Evolutionary conservation across 1,140 invertebrate genomes (phyloP).

Genomic region (Bilobella aurantiaca): DNA sequence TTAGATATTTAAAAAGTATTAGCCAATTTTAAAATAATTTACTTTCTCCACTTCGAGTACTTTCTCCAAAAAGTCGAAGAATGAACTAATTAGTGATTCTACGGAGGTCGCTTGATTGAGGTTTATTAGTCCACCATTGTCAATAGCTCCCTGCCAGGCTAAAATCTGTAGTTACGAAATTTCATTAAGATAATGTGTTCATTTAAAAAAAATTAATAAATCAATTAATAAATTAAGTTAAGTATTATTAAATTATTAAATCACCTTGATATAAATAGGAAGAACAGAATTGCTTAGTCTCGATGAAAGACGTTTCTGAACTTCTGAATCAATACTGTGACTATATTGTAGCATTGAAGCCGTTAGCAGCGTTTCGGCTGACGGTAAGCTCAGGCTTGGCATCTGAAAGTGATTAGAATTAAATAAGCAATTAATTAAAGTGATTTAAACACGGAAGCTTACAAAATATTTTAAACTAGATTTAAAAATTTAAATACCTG

Average conservation of each 20-base stretch:
- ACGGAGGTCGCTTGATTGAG: slow-evolving; percentile 46
- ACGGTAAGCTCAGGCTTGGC: slow-evolving; percentile 43
- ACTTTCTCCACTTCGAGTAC: slow-evolving; percentile 50
- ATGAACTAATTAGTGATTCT: slow-evolving; percentile 49
- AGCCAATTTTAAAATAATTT: too few relatives aligned
- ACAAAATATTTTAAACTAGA: neutral
- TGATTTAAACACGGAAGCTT: neutral
- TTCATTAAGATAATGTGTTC: too few relatives aligned
- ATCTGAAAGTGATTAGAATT: slow-evolving; percentile 37
- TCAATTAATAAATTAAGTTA: too few relatives aligned
- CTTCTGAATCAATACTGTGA: slow-evolving; percentile 50
- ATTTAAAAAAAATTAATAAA: too few relatives aligned
- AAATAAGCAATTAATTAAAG: neutral
- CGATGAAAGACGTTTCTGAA: slow-evolving; percentile 49
- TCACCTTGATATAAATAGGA: slow-evolving; percentile 57
- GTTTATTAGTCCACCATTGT: slow-evolving; percentile 43
- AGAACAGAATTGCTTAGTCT: slow-evolving; percentile 53
- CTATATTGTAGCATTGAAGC: slow-evolving; percentile 50
- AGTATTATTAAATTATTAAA: too few relatives aligned
- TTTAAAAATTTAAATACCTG: slow-evolving; percentile 33
- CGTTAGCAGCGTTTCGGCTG: slow-evolving; percentile 47
- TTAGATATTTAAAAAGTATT: too few relatives aligned
- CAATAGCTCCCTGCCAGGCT: slow-evolving; percentile 56
- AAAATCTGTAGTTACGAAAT: slow-evolving; percentile 43
- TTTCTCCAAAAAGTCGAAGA: slow-evolving; percentile 54